A percentile compares a stretch with the other conserved stretches of the same genome.
phyloP scores from a whole-genome alignment of 2,797 vertebrate species.

The Arctocebus calabarensis region DNA sequence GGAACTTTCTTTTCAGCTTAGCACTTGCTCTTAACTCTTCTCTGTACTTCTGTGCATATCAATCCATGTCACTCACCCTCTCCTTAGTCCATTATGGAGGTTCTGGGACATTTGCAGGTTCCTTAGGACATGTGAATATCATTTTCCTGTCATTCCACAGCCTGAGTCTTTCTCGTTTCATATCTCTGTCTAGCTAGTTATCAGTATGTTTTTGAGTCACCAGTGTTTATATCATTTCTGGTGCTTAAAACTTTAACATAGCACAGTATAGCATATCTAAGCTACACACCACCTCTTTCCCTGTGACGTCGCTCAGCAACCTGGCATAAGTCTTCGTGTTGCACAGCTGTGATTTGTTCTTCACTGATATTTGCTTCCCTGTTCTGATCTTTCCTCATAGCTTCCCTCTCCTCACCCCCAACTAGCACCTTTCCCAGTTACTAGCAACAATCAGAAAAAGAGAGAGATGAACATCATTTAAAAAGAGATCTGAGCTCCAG shows the following conservation, averaged over 20 bases:
- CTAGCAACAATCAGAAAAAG: not conserved
- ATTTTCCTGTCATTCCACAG: not conserved
- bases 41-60: not conserved
- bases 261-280: no score
- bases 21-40: not conserved
- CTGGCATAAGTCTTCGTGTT: not conserved
- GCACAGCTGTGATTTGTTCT: not conserved
- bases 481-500: not conserved
- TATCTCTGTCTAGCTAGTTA: not conserved
- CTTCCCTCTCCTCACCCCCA: not conserved
- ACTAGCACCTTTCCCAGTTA: not conserved
- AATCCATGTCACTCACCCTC: not conserved
- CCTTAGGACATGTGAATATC: not conserved
- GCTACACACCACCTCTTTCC: not conserved
- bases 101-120: not conserved
- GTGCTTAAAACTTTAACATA: not conserved
- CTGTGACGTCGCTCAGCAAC: not conserved
- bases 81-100: not conserved
- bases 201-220: not conserved
- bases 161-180: not conserved
- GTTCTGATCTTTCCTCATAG: not conserved
- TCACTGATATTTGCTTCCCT: not conserved
- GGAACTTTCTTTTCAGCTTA: not conserved
- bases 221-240: not conserved
- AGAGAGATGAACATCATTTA: not conserved